phyloP scores from a whole-genome alignment of 2,888 invertebrate genomes.

The Athrips mouffetella region DNA sequence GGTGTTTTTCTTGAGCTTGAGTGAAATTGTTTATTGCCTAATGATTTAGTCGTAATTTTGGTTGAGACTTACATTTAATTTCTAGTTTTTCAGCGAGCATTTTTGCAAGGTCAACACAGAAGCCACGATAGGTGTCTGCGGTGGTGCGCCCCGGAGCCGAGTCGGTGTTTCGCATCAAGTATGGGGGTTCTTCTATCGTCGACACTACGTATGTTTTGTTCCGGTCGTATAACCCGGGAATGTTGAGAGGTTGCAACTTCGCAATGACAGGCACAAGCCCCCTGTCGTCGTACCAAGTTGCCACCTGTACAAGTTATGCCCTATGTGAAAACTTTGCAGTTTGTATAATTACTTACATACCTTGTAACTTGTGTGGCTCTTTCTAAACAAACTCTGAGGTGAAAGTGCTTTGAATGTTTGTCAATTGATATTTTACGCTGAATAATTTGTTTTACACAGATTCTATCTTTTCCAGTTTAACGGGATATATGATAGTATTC shows the following conservation, averaged over 20 bases:
- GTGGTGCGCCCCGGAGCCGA: too few relatives aligned
- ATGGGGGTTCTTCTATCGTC: slow-evolving; percentile 91
- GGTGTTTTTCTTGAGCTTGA: too few relatives aligned
- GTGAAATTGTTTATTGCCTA: too few relatives aligned
- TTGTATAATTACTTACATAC: background rate
- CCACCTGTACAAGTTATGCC: slow-evolving; percentile 76
- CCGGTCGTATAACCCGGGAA: slow-evolving; percentile 83
- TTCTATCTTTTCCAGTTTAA: too few relatives aligned
- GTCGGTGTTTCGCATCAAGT: slow-evolving; percentile 86
- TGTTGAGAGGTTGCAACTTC: slow-evolving; percentile 83
- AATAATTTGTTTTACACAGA: background rate
- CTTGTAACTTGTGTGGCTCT: too few relatives aligned
- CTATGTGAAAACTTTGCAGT: background rate
- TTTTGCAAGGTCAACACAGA: slow-evolving; percentile 93
- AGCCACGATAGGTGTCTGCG: slow-evolving; percentile 90
- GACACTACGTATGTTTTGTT: slow-evolving; percentile 92
- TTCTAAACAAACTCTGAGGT: too few relatives aligned
- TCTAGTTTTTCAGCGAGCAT: slow-evolving; percentile 88
- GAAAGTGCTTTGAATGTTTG: too few relatives aligned
- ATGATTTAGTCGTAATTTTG: slow-evolving; percentile 3
- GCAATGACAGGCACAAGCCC: slow-evolving; percentile 86
- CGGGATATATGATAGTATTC: too few relatives aligned
- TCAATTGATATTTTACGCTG: too few relatives aligned
- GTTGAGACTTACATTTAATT: slow-evolving; percentile 87
- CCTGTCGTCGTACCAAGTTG: slow-evolving; percentile 90